Conservation (phyloP, 1,140 invertebrate species). For the Neotoxoptera formosana region DNA sequence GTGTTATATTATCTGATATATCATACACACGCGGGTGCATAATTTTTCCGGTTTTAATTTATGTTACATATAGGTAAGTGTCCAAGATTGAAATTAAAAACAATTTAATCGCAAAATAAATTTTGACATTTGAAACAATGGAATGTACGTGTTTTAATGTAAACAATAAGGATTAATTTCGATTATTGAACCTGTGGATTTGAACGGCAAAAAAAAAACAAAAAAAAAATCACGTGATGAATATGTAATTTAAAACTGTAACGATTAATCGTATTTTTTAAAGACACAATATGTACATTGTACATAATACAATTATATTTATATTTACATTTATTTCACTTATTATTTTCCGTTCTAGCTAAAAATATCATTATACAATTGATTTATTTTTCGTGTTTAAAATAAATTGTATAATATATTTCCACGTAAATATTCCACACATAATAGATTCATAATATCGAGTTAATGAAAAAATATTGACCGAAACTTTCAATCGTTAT, state of each 20-base stretch:
- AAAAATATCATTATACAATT: not conserved
- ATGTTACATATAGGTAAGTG: not conserved
- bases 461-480: not conserved
- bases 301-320: not conserved
- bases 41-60: not conserved
- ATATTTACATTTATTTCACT: not conserved
- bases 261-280: not conserved
- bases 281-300: not conserved
- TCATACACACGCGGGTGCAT: not conserved
- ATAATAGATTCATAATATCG: not conserved
- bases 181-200: not conserved
- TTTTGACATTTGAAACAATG: not conserved
- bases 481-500: not conserved
- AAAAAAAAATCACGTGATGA: not conserved
- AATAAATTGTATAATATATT: not conserved
- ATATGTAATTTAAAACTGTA: not conserved
- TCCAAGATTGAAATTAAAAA: not conserved
- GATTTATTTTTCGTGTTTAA: not conserved
- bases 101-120: not conserved
- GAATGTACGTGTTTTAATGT: not conserved
- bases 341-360: not conserved
- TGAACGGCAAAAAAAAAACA: not conserved
- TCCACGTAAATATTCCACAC: not conserved
- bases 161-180: not conserved
- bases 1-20: not conserved